A percentile compares a stretch with the other conserved stretches of the same genome.
Evolutionary conservation across 1,140 invertebrate genomes (phyloP).

Genomic region (Papilio glaucus): DNA sequence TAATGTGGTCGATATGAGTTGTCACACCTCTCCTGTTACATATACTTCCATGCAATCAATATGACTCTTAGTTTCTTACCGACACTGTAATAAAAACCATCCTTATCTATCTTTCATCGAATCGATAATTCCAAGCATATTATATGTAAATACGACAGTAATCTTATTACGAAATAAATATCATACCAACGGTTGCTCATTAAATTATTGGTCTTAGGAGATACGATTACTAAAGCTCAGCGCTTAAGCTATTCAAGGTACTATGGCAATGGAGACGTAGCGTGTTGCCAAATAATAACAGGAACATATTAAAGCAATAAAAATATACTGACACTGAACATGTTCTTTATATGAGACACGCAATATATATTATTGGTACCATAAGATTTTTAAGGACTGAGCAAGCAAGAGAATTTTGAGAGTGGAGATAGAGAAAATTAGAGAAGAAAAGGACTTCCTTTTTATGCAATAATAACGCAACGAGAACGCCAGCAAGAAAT

Average conservation of each 20-base stretch:
- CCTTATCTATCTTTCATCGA: not conserved
- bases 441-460: too few species aligned
- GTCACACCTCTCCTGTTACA: too few species aligned
- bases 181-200: conserved; percentile 7
- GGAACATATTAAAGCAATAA: conserved; percentile 3
- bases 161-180: conserved; percentile 1
- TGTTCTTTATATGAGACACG: not conserved
- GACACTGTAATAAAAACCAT: not conserved
- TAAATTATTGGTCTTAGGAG: not conserved
- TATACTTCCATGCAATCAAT: too few species aligned
- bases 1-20: too few species aligned
- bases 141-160: not conserved
- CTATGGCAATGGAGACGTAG: not conserved
- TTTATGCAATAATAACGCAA: not conserved
- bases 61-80: too few species aligned
- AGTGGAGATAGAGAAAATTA: too few species aligned
- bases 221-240: conserved; percentile 6
- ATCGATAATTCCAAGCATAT: not conserved
- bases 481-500: not conserved
- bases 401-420: too few species aligned
- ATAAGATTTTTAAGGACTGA: too few species aligned
- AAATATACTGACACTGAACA: not conserved
- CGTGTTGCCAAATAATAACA: conserved; percentile 11
- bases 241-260: conserved; percentile 11
- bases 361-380: not conserved